These are phyloP conservation scores for Smittia sp. DNA, from an alignment of 2,888 invertebrate species.

Conservation along the genomic window DNA sequence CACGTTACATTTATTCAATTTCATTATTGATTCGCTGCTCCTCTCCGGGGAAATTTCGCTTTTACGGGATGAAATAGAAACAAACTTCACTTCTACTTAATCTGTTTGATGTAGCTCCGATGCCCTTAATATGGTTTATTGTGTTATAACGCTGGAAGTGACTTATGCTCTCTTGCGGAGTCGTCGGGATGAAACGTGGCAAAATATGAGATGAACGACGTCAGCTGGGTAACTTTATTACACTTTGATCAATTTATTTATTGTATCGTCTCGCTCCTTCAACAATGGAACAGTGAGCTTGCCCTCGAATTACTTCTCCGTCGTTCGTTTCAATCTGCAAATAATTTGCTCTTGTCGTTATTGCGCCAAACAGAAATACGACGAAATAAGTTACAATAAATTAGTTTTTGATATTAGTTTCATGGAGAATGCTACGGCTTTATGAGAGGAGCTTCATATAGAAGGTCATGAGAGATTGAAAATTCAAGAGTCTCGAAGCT, in stretches of 20 bases:
- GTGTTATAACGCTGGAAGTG: neutral
- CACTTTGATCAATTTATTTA: constrained; percentile 7
- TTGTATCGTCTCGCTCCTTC: neutral
- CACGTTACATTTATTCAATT: constrained; percentile 21
- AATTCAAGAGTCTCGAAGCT: too few relatives aligned
- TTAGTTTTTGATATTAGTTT: neutral
- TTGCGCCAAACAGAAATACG: neutral
- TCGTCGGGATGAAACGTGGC: neutral
- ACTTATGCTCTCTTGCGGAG: neutral
- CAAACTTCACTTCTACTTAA: neutral
- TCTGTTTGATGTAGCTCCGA: constrained; percentile 4
- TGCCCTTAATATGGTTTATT: neutral
- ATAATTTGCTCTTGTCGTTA: neutral
- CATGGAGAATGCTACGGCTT: too few relatives aligned
- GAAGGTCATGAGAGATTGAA: too few relatives aligned
- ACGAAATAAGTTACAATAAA: neutral
- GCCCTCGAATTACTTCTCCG: neutral
- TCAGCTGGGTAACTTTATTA: constrained; percentile 23
- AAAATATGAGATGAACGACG: neutral
- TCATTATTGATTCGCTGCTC: constrained; percentile 16
- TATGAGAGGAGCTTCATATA: too few relatives aligned
- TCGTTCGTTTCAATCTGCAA: constrained; percentile 18
- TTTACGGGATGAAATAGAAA: neutral
- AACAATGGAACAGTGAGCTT: neutral
- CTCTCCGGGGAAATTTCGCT: constrained; percentile 8